These are phyloP conservation scores for Eupithecia dodoneata DNA, from an alignment of 2,888 invertebrate species.

Conservation along the genomic window DNA sequence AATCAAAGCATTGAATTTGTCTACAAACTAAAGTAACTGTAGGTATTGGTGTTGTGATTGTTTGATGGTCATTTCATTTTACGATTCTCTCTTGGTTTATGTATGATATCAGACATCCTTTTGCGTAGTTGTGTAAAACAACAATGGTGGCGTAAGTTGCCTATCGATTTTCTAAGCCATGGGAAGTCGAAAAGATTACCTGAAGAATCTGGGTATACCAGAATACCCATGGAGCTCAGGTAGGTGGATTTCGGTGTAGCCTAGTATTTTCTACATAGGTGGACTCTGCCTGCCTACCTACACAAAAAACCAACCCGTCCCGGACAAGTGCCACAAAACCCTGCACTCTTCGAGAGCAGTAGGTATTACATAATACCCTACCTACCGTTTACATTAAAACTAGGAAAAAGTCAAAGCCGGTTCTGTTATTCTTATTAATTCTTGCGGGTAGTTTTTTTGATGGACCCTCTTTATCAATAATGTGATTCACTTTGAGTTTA, in stretches of 20 bases:
- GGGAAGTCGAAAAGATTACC: constrained; percentile 61
- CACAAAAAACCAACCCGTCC: background rate
- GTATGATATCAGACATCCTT: background rate
- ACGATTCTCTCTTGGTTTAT: background rate
- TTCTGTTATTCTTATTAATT: background rate
- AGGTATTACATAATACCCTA: background rate
- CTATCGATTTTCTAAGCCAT: constrained; percentile 40
- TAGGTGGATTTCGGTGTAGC: constrained; percentile 40
- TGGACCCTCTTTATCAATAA: background rate
- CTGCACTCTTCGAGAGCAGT: background rate
- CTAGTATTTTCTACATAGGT: constrained; percentile 50
- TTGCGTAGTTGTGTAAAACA: background rate
- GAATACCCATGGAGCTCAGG: constrained; percentile 76
- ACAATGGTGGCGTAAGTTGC: background rate
- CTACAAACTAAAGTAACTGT: background rate
- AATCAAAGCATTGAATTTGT: background rate
- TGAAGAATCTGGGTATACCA: constrained; percentile 64
- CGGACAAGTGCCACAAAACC: background rate
- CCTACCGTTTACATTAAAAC: background rate
- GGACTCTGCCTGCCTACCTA: background rate
- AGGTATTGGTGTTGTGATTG: background rate
- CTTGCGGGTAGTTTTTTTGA: background rate
- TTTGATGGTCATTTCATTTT: background rate
- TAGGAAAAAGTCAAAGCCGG: background rate
- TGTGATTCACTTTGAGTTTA: background rate